phyloP scores from a whole-genome alignment of 2,113 vertebrate species.

The Clarias magur region DNA sequence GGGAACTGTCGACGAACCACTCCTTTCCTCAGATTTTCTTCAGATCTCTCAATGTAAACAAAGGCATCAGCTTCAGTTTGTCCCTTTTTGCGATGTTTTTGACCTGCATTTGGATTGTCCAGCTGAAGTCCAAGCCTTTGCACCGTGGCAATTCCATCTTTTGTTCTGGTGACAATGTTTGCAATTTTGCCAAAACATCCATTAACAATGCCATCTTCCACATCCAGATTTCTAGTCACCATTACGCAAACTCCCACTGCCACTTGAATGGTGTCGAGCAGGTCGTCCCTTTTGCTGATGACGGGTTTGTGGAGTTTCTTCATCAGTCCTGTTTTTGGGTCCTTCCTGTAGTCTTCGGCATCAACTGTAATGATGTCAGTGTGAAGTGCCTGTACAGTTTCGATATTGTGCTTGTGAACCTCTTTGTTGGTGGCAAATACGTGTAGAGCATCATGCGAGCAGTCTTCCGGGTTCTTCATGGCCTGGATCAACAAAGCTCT shows the following conservation, averaged over 20 bases:
- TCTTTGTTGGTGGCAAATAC: slow-evolving; percentile 22
- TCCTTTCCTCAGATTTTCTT: slow-evolving; percentile 43
- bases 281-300: not conserved
- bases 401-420: not conserved
- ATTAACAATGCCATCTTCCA: not conserved
- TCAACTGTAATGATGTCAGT: not conserved
- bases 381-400: not conserved
- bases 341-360: not conserved
- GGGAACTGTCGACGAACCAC: too few species aligned
- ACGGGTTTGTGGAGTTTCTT: not conserved
- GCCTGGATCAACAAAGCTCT: not conserved
- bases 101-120: not conserved
- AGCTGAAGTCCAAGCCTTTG: not conserved
- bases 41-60: slow-evolving; percentile 36
- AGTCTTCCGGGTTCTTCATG: not conserved
- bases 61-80: not conserved
- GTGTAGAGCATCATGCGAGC: slow-evolving; percentile 2
- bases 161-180: not conserved
- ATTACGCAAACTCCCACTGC: not conserved
- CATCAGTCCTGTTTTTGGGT: not conserved
- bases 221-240: not conserved
- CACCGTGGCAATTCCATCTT: not conserved
- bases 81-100: not conserved
- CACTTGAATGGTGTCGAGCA: not conserved
- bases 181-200: slow-evolving; percentile 6